These are phyloP conservation scores for Cosmorhoe ocellata DNA, from an alignment of 2,888 invertebrate genomes.

Conservation along the genomic window DNA sequence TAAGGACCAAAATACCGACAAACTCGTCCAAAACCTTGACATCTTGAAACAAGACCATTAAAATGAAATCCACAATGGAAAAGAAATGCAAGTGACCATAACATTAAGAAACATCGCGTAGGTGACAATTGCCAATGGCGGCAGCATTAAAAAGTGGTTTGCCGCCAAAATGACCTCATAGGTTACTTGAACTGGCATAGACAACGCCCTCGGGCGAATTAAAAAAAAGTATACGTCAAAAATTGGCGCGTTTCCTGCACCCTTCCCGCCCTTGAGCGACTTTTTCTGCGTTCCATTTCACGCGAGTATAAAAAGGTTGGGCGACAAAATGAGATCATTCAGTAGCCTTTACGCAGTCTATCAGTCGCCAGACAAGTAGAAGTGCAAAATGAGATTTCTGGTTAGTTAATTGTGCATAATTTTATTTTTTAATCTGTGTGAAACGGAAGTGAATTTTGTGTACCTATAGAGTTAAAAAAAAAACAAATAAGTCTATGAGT, in stretches of 20 bases:
- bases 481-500: no score
- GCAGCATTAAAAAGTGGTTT: slow-evolving; percentile 22
- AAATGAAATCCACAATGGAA: slow-evolving; percentile 9
- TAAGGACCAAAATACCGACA: not conserved
- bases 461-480: no score
- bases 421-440: not conserved
- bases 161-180: slow-evolving; percentile 32
- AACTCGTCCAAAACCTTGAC: slow-evolving; percentile 12
- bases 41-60: slow-evolving; percentile 4
- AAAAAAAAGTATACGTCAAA: slow-evolving; percentile 33
- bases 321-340: slow-evolving; percentile 69
- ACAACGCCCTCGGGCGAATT: slow-evolving; percentile 22
- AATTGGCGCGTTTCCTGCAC: slow-evolving; percentile 71
- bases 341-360: slow-evolving; percentile 80
- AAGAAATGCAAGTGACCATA: slow-evolving; percentile 18
- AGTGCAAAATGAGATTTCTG: slow-evolving; percentile 81
- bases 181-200: slow-evolving; percentile 25
- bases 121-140: slow-evolving; percentile 20
- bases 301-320: slow-evolving; percentile 68
- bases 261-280: slow-evolving; percentile 74
- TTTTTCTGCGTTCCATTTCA: slow-evolving; percentile 72
- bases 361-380: slow-evolving; percentile 43
- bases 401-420: slow-evolving; percentile 46
- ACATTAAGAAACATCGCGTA: slow-evolving; percentile 11
- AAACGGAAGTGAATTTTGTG: not conserved